Evolutionary conservation across 37 sponge, comb jelly and placozoan genomes (phyloP), one percentile per base, ranked within the genome.

Genomic region (Cliona cf. orientalis): DNA sequence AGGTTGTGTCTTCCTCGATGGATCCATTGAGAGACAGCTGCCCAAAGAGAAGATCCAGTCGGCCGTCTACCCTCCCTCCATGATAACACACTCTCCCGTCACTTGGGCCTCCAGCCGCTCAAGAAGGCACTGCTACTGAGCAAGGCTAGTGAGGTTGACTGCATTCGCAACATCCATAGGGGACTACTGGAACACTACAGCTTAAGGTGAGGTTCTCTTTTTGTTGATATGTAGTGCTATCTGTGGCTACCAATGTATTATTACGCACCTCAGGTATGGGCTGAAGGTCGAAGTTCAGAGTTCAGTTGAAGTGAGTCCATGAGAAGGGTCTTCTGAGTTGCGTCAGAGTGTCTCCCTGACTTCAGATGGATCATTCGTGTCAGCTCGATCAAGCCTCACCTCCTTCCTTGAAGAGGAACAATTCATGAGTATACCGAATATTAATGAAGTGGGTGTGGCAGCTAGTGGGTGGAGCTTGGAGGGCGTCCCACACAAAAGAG

Each of bases 1-100:
- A 34, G 93, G 81, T 0, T 92, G 93, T 57, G 44, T 25, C 5
- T 92, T 92, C 46, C 80, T 75, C 5, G 82, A 76, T 64, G 56
- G 34, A 49, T 64, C 35, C 25, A 66, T 87, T 7, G n/a, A 25
- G 9, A 11, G 46, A 23, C 43, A 37, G 14, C 64, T 64, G 32
- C 46, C 26, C 23, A 25, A 43, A 22, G 44, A 26, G 28, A 29
- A 32, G 3, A 17, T 36, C 12, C 60, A 62, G 14, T 80, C 59
- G 1, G 59, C 71, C 23, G 81, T 80, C 19, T 80, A 80, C 43
- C 59, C 29, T 5, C 66, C 4, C 57, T 66, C 21, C n/a, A n/a
- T n/a, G 53, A 14, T 14, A 14, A 34, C 9, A 57, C 71, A 25
- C 17, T 80, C 26, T 25, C 70, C 32, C 57, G 59, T 2, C 19